Percentiles rank a stretch among this genome's conserved stretches.
Evolutionary conservation across 2,797 vertebrate species (phyloP).

Genomic region (Gallinago stenura): DNA sequence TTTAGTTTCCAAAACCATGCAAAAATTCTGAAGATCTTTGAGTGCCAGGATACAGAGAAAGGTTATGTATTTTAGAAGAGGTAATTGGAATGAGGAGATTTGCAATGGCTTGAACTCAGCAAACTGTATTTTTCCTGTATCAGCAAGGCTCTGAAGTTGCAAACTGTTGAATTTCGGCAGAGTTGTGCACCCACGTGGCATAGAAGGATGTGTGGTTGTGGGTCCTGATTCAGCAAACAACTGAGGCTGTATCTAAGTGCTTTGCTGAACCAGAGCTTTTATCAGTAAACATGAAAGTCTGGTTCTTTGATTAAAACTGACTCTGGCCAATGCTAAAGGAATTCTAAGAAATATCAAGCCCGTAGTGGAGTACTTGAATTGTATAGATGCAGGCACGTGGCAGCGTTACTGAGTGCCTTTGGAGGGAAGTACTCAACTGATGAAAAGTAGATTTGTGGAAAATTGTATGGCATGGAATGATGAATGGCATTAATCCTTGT

Average conservation of each 20-base stretch:
- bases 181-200: background rate
- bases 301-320: background rate
- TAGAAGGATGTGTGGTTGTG: background rate
- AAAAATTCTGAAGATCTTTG: background rate
- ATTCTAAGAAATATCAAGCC: background rate
- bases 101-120: background rate
- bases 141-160: background rate
- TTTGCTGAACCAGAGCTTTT: background rate
- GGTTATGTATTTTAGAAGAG: conserved; percentile 1
- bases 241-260: fast-evolving
- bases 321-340: background rate
- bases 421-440: background rate
- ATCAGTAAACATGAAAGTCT: background rate
- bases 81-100: background rate
- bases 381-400: background rate
- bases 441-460: background rate
- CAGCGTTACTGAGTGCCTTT: background rate
- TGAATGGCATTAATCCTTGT: background rate
- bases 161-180: background rate
- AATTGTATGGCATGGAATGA: background rate
- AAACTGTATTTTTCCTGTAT: background rate
- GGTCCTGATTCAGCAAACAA: conserved; percentile 3
- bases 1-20: background rate
- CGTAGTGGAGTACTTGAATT: background rate
- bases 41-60: background rate